phyloP scores from a whole-genome alignment of 92 coral and sea anemone species.

The Diadumene lineata region DNA sequence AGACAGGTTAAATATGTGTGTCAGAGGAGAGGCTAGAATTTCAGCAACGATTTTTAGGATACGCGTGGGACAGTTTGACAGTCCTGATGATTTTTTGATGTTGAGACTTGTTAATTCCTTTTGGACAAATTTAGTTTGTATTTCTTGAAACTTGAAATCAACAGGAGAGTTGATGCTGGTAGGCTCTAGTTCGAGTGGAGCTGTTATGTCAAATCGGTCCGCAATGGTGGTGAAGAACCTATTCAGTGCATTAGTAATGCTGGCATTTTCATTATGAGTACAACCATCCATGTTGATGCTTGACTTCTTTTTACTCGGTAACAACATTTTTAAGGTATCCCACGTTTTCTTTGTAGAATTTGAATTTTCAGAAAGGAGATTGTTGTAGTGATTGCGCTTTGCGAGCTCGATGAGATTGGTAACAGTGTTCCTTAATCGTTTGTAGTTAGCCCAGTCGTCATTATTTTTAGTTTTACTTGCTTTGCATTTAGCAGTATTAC shows the following conservation, averaged over 20 bases:
- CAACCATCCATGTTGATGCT: constrained; percentile 10
- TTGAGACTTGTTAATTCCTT: constrained; percentile 32
- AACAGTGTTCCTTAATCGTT: constrained; percentile 37
- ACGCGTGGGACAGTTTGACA: constrained; percentile 40
- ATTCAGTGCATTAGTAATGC: constrained; percentile 27
- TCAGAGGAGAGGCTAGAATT: constrained; percentile 36
- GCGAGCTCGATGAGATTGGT: constrained; percentile 41
- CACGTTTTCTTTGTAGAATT: constrained; percentile 38
- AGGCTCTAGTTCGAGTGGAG: neutral
- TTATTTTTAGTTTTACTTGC: constrained; percentile 37
- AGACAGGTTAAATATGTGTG: constrained; percentile 47
- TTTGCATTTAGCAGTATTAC: constrained; percentile 44
- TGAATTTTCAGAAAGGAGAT: constrained; percentile 31
- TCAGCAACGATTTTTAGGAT: constrained; percentile 48
- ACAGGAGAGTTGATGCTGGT: neutral
- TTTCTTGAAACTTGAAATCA: constrained; percentile 13
- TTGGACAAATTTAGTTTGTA: constrained; percentile 47
- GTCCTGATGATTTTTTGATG: constrained; percentile 51
- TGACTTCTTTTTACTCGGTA: constrained; percentile 38
- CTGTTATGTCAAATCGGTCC: constrained; percentile 1
- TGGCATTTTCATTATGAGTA: constrained; percentile 17
- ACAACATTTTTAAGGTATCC: constrained; percentile 29
- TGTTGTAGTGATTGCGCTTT: constrained; percentile 45
- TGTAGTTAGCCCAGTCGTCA: constrained; percentile 37
- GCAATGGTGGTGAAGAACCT: constrained; percentile 35